phyloP scores from a whole-genome alignment of 2,888 invertebrate genomes.

The Vanessa cardui region DNA sequence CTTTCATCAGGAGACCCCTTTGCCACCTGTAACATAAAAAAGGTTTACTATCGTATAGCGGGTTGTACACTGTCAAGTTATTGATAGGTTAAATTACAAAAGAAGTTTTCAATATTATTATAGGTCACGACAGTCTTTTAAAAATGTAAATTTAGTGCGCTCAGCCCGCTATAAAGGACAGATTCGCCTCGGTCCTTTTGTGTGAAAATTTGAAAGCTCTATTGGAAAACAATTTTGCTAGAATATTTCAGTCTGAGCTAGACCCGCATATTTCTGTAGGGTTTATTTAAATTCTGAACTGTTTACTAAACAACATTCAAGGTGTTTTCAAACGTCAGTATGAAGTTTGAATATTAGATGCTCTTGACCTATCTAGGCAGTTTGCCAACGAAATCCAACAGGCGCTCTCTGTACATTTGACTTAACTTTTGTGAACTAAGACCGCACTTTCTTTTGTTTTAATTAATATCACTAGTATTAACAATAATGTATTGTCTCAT shows the following conservation, averaged over 20 bases:
- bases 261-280: background rate
- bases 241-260: background rate
- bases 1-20: no score
- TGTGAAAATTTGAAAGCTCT: constrained; percentile 22
- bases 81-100: no score
- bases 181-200: constrained; percentile 9
- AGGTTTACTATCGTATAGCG: no score
- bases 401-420: background rate
- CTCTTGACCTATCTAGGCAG: constrained; percentile 6
- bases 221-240: constrained; percentile 22
- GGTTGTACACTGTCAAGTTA: no score
- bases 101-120: constrained; percentile 3
- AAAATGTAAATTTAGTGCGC: constrained; percentile 23
- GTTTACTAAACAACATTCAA: background rate
- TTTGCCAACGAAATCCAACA: background rate
- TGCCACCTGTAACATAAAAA: no score
- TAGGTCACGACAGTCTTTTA: constrained; percentile 7
- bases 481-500: no score
- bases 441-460: background rate
- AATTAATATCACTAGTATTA: background rate
- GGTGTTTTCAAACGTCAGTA: background rate
- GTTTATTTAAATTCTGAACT: background rate
- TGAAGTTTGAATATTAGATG: background rate
- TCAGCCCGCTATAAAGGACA: constrained; percentile 15
- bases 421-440: background rate